These are phyloP conservation scores for Platyura marginata DNA, from an alignment of 1,140 invertebrate species.

Conservation along the genomic window DNA sequence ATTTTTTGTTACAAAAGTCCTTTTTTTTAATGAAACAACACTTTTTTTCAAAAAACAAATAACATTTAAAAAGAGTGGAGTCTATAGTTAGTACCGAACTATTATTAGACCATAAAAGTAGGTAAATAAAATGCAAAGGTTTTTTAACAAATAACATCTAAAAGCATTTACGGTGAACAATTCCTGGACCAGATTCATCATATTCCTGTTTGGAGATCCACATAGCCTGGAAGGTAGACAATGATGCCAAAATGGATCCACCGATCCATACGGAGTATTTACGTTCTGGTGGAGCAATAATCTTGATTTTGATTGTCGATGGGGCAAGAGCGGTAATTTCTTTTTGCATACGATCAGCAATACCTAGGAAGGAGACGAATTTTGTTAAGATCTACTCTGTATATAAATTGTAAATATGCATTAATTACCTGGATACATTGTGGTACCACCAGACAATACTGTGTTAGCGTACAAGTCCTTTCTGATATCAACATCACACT, in stretches of 20 bases:
- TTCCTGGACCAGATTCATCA: slow-evolving; percentile 82
- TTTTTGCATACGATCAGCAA: slow-evolving; percentile 75
- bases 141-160: too few species aligned
- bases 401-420: neutral
- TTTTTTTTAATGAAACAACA: too few species aligned
- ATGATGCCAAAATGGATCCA: slow-evolving; percentile 67
- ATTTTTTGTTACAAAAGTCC: too few species aligned
- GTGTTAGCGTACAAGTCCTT: slow-evolving; percentile 86
- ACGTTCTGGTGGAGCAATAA: slow-evolving; percentile 80
- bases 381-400: neutral
- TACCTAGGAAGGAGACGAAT: slow-evolving; percentile 32
- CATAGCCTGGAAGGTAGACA: slow-evolving; percentile 84
- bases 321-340: slow-evolving; percentile 74
- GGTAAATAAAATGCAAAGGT: too few species aligned
- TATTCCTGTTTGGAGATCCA: slow-evolving; percentile 93
- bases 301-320: slow-evolving; percentile 85
- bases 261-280: slow-evolving; percentile 87
- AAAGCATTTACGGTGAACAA: slow-evolving; percentile 91
- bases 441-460: slow-evolving; percentile 67
- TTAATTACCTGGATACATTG: slow-evolving; percentile 42
- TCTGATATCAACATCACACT: slow-evolving; percentile 80
- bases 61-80: too few species aligned
- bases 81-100: too few species aligned
- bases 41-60: too few species aligned
- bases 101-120: too few species aligned